phyloP scores from a whole-genome alignment of 2,888 invertebrate species.

The Eristalinus sepulchralis region DNA sequence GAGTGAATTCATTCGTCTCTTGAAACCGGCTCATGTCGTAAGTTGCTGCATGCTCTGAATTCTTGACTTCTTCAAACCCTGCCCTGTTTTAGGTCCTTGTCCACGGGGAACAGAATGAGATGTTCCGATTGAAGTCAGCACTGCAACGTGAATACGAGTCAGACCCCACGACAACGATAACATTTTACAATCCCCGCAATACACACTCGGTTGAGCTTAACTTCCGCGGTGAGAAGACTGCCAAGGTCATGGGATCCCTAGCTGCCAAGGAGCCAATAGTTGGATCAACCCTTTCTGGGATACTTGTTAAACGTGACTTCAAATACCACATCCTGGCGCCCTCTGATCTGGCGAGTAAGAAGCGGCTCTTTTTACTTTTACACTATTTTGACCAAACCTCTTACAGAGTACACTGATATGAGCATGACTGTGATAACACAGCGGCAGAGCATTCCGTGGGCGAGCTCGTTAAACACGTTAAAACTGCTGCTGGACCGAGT shows the following conservation, averaged over 20 bases:
- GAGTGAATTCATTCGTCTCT: constrained; percentile 95
- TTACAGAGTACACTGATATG: constrained; percentile 93
- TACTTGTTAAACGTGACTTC: constrained; percentile 98
- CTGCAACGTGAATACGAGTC: constrained; percentile 88
- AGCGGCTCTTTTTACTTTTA: background rate
- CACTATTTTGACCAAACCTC: background rate
- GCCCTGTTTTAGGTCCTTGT: constrained; percentile 82
- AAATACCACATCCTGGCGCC: constrained; percentile 98
- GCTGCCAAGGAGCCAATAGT: constrained; percentile 91
- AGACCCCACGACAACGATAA: constrained; percentile 89
- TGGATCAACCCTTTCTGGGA: constrained; percentile 91
- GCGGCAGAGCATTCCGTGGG: constrained; percentile 94
- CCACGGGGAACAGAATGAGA: constrained; percentile 99
- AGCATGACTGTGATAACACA: constrained; percentile 96
- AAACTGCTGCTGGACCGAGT: constrained; percentile 90
- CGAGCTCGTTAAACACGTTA: constrained; percentile 84
- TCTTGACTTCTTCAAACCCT: constrained; percentile 72
- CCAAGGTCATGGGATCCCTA: constrained; percentile 97
- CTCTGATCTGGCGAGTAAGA: constrained; percentile 89
- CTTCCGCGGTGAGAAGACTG: constrained; percentile 98
- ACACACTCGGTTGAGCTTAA: constrained; percentile 95
- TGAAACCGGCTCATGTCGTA: constrained; percentile 98
- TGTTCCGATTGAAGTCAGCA: constrained; percentile 97
- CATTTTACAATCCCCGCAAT: constrained; percentile 97
- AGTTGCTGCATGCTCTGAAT: constrained; percentile 14